Base-by-base conservation (phyloP, 2,888 invertebrate genomes). In the Phortica okadai region DNA sequence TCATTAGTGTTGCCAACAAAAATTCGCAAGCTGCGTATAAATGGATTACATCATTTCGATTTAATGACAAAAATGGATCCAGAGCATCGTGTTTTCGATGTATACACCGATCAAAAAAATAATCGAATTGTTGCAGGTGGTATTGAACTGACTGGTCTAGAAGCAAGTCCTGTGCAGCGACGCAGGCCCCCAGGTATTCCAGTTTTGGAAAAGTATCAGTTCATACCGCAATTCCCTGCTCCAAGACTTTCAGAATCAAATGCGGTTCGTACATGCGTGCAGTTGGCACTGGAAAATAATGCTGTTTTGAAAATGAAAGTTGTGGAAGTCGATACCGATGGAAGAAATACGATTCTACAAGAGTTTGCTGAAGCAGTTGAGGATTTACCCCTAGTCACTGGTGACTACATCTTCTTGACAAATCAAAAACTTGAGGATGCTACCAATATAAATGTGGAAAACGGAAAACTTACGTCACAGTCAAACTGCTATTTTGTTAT, bases 1-100 rank as follows among this genome's bases (percentile, higher is more conserved):
- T 93, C 94, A 3, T 93, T 97, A 4, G 93, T 94, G 84, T 93
- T 97, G 0, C 97, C 97, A 0, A 96, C 96, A 0, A 93, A 95
- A 75, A 94, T 97, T 45, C 94, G 94, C 83, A 94, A 93, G 84
- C 89, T 96, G 0, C 93, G 93, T 16, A 95, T 97, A 62, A 94
- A 96, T 84, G 94, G 95, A 0, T 91, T 90, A 0, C 93, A 93
- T 90, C 95, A 95, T 82, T 92, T 93, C 78, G 89, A 92, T 54
- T 89, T 93, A 10, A 90, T 93, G 73, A 91, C 92, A 0, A 91
- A 87, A 74, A 88, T 91, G 83, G 87, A 89, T 69, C 82, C 87
- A 0, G 89, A 90, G 56, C 83, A 90, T 64, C 84, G 87, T 0
- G 74, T 86, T 0, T 89, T 90, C 44, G 90, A 91, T 45, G 91